phyloP scores from a whole-genome alignment of 2,113 vertebrate genomes.

The Nibea albiflora region DNA sequence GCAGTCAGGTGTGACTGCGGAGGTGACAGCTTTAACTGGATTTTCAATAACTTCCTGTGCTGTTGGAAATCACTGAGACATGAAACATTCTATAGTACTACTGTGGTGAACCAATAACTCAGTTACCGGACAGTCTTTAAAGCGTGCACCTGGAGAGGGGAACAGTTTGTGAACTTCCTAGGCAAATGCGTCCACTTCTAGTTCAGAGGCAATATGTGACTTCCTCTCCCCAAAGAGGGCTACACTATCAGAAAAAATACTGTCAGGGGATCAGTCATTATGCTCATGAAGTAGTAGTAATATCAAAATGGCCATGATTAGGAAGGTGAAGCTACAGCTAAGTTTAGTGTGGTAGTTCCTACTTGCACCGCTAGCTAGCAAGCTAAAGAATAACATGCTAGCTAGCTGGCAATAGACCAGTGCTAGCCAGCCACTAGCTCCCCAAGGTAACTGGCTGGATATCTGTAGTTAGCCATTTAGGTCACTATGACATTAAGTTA shows the following conservation, averaged over 20 bases:
- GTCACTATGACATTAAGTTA: not conserved
- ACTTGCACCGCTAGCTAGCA: not conserved
- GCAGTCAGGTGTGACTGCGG: not conserved
- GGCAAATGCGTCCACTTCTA: not conserved
- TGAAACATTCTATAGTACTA: constrained; percentile 21
- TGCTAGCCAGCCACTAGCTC: not conserved
- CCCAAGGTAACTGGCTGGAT: not conserved
- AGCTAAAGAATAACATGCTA: no score
- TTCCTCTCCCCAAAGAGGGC: not conserved
- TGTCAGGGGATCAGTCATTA: not conserved
- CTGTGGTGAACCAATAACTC: not conserved
- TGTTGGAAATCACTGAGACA: constrained; percentile 31
- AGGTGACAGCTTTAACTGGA: not conserved
- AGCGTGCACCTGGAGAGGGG: not conserved
- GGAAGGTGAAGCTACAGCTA: not conserved
- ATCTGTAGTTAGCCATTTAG: no score
- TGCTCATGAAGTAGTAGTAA: not conserved
- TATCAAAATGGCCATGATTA: not conserved
- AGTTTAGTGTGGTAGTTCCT: not conserved
- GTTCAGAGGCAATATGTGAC: not conserved
- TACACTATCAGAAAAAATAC: not conserved
- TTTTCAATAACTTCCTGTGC: constrained; percentile 36
- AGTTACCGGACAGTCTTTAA: not conserved
- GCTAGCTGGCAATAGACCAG: not conserved
- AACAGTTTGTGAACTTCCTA: not conserved